Evolutionary conservation across 2,113 vertebrate species (phyloP).

Genomic region (Tympanuchus pallidicinctus): DNA sequence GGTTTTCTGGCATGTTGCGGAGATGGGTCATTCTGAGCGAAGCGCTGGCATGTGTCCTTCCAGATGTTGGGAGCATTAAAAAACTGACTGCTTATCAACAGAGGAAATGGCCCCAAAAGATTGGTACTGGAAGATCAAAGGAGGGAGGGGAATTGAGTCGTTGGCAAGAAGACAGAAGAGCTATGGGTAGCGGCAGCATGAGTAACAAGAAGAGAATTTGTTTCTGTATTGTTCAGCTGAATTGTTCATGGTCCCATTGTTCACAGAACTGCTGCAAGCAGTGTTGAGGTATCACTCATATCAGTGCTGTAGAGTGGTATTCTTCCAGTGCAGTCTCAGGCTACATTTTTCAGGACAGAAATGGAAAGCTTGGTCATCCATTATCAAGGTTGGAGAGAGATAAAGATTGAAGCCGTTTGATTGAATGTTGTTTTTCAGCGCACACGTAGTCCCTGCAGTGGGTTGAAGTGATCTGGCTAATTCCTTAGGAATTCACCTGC

Average conservation of each 20-base stretch:
- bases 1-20: not conserved
- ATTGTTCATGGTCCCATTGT: not conserved
- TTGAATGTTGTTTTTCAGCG: not conserved
- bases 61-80: not conserved
- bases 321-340: not conserved
- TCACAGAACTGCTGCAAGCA: not conserved
- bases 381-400: not conserved
- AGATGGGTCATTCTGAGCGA: not conserved
- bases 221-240: not conserved
- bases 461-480: not conserved
- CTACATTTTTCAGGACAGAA: not conserved
- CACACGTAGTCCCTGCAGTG: not conserved
- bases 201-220: not conserved
- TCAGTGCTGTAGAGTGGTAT: not conserved
- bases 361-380: not conserved
- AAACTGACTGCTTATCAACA: constrained; percentile 4
- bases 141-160: not conserved
- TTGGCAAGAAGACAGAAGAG: not conserved
- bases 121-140: not conserved
- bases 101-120: not conserved
- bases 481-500: constrained; percentile 1
- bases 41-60: not conserved
- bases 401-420: not conserved
- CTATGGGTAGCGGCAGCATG: not conserved
- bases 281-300: not conserved